These are phyloP conservation scores for Leptinotarsa defecta DNA, from an alignment of 1,140 invertebrate genomes.

Conservation along the genomic window DNA sequence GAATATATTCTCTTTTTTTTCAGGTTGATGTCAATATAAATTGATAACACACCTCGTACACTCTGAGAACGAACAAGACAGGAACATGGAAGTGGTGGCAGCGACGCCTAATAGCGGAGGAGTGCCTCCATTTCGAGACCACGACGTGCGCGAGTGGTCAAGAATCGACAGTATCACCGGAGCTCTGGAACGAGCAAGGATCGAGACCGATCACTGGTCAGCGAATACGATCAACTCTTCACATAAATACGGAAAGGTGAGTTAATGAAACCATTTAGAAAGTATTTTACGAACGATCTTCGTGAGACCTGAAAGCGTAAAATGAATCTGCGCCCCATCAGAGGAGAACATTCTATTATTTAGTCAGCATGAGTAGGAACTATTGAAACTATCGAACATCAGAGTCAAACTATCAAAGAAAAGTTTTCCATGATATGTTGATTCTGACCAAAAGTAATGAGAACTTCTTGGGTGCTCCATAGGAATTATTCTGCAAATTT, in stretches of 20 bases:
- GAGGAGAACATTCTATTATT: no score
- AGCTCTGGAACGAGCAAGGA: slow-evolving; percentile 60
- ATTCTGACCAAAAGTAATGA: no score
- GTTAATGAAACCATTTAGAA: slow-evolving; percentile 4
- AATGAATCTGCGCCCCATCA: no score
- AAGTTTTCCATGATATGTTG: no score
- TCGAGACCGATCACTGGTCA: slow-evolving; percentile 62
- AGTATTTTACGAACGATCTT: no score
- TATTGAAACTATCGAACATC: no score
- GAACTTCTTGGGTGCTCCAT: no score
- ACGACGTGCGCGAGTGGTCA: slow-evolving; percentile 63
- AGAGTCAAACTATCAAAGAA: no score
- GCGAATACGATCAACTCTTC: slow-evolving; percentile 57
- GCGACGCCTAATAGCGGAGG: slow-evolving; percentile 54
- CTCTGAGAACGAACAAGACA: slow-evolving; percentile 23
- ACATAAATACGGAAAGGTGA: slow-evolving; percentile 63
- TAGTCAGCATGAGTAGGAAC: no score
- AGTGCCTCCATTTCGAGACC: slow-evolving; percentile 57
- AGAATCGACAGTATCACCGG: slow-evolving; percentile 60
- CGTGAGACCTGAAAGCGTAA: no score
- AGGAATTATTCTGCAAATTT: no score
- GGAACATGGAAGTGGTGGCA: slow-evolving; percentile 60
- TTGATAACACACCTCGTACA: slow-evolving; percentile 42
- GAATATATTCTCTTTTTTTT: slow-evolving; percentile 26
- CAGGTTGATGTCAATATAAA: slow-evolving; percentile 47